Conservation (phyloP, 1,140 invertebrate genomes). For the Acromyrmex heyeri region DNA sequence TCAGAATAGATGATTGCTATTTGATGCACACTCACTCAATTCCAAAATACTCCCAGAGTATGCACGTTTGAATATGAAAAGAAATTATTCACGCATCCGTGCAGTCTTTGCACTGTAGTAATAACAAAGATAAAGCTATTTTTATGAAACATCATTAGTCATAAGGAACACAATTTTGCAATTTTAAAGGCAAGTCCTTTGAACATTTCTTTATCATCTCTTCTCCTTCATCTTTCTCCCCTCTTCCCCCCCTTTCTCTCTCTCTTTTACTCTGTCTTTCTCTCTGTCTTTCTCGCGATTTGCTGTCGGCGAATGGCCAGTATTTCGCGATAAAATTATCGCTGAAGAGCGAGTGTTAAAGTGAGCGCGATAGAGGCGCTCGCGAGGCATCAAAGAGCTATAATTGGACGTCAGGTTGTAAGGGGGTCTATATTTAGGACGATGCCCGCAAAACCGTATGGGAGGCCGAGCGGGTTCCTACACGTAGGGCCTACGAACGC, state of each 20-base stretch:
- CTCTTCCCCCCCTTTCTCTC: background rate
- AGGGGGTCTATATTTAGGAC: constrained; percentile 83
- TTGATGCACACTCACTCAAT: background rate
- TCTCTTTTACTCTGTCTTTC: background rate
- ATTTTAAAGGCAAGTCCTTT: constrained; percentile 63
- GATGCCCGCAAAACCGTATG: constrained; percentile 80
- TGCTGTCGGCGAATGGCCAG: constrained; percentile 50
- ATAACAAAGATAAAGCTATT: constrained; percentile 37
- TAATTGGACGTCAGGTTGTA: constrained; percentile 84
- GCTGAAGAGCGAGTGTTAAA: constrained; percentile 57
- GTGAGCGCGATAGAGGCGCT: constrained; percentile 73
- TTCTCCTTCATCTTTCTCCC: background rate
- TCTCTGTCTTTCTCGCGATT: constrained; percentile 30
- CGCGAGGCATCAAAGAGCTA: constrained; percentile 84
- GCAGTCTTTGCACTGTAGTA: constrained; percentile 41
- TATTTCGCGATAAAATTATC: constrained; percentile 81
- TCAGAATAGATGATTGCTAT: constrained; percentile 12
- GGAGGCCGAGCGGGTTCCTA: constrained; percentile 72
- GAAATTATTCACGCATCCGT: constrained; percentile 40
- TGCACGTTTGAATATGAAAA: constrained; percentile 42
- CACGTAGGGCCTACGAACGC: constrained; percentile 75
- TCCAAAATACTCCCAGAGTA: constrained; percentile 17
- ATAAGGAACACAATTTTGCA: constrained; percentile 62
- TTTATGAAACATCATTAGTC: constrained; percentile 67
- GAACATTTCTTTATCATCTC: constrained; percentile 5